phyloP scores from a whole-genome alignment of 2,113 vertebrate species.

The Menura novaehollandiae region DNA sequence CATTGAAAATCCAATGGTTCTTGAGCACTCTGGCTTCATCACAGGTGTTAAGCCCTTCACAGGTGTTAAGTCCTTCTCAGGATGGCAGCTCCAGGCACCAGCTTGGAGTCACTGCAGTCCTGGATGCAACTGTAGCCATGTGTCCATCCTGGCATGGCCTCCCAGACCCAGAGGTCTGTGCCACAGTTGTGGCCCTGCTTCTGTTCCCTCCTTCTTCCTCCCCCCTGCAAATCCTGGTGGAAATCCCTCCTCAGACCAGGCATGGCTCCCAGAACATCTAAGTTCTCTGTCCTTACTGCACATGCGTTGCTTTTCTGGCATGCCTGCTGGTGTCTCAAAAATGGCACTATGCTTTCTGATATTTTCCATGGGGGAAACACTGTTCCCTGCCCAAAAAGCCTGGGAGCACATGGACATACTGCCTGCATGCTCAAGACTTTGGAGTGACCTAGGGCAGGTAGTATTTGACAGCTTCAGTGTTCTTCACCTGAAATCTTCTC shows the following conservation, averaged over 20 bases:
- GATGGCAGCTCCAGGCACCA: rapidly evolving
- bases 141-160: rapidly evolving
- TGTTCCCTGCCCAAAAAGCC: not conserved
- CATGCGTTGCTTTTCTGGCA: rapidly evolving
- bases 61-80: not conserved
- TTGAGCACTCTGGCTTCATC: not conserved
- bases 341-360: not conserved
- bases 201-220: not conserved
- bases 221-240: not conserved
- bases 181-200: not conserved
- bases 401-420: not conserved
- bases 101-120: rapidly evolving
- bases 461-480: not conserved
- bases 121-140: not conserved
- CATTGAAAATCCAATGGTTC: not conserved
- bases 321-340: not conserved
- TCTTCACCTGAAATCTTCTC: not conserved
- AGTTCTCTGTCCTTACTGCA: not conserved
- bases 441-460: not conserved
- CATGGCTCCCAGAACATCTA: rapidly evolving
- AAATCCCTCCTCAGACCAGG: not conserved
- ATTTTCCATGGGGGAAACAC: not conserved
- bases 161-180: rapidly evolving
- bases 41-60: not conserved
- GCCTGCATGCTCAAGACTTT: not conserved